A percentile compares a stretch with the other conserved stretches of the same genome.
phyloP scores from a whole-genome alignment of 2,888 invertebrate species.

The Pemphredon lugubris region DNA sequence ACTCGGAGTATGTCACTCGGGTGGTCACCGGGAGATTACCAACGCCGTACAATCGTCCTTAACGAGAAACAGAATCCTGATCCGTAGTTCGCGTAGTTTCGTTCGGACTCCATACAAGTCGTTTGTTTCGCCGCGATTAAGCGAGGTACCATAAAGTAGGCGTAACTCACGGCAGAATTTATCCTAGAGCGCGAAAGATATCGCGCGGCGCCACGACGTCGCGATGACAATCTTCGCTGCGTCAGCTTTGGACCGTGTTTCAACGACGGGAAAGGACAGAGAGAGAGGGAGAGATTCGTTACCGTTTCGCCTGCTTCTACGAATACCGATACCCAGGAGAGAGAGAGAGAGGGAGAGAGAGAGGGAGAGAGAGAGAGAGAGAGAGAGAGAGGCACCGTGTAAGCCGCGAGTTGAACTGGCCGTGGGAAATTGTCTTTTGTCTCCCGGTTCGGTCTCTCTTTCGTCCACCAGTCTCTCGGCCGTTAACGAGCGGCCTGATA shows the following conservation, averaged over 20 bases:
- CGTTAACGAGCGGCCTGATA: conserved; percentile 59
- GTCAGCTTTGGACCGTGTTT: conserved; percentile 36
- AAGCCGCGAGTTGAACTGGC: conserved; percentile 5
- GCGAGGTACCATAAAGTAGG: conserved; percentile 31
- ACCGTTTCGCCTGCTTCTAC: conserved; percentile 12
- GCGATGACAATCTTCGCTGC: conserved; percentile 39
- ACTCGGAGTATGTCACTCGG: too few relatives aligned
- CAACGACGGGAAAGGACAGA: not conserved
- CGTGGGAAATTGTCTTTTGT: conserved; percentile 47
- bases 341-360: not conserved
- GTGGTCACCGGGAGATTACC: too few relatives aligned
- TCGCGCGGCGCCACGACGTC: conserved; percentile 29
- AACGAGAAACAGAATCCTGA: too few relatives aligned
- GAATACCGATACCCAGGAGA: conserved; percentile 1
- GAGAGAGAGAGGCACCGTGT: not conserved
- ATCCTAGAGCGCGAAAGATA: conserved; percentile 32
- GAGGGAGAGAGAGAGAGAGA: not conserved
- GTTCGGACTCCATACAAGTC: conserved; percentile 5
- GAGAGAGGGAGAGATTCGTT: conserved; percentile 3
- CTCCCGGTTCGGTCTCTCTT: conserved; percentile 5
- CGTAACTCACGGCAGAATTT: conserved; percentile 26
- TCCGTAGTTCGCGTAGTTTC: too few relatives aligned
- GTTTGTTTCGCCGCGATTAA: conserved; percentile 15
- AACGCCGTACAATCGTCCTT: too few relatives aligned
- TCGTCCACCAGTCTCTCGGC: conserved; percentile 19